Percentiles rank a stretch among this genome's conserved stretches.
Conservation (phyloP, 2,113 vertebrate species). For the Nycticryphes semicollaris region DNA sequence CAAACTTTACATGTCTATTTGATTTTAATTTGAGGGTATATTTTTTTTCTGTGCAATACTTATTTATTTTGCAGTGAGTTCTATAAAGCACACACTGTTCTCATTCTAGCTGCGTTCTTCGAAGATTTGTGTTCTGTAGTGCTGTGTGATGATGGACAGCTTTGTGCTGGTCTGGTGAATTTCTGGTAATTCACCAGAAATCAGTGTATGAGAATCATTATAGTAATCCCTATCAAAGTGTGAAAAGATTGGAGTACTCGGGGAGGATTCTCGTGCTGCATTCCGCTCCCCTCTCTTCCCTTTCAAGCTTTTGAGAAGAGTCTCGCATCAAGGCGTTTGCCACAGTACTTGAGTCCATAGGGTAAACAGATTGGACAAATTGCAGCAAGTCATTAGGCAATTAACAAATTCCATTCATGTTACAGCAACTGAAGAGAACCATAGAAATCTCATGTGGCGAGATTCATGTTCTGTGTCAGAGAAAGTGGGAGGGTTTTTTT, state of each 20-base stretch:
- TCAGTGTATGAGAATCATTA: conserved; percentile 11
- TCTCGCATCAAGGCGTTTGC: neutral
- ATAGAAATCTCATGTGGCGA: neutral
- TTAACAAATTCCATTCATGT: neutral
- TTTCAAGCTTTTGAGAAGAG: neutral
- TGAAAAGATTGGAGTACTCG: neutral
- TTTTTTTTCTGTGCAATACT: conserved; percentile 5
- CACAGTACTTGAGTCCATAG: neutral
- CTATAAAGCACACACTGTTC: conserved; percentile 2
- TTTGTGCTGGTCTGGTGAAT: neutral
- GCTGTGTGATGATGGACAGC: neutral
- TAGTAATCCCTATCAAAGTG: conserved; percentile 20
- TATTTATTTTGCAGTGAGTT: conserved; percentile 59
- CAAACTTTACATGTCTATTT: conserved; percentile 66
- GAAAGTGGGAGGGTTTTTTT: neutral
- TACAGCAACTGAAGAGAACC: neutral
- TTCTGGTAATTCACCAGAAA: conserved; percentile 13
- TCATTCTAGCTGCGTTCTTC: conserved; percentile 38
- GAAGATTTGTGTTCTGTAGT: conserved; percentile 19
- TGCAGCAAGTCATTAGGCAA: neutral
- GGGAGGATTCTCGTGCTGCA: neutral
- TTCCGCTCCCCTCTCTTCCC: neutral
- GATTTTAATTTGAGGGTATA: conserved; percentile 64
- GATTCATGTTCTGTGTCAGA: neutral
- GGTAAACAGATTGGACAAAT: neutral